phyloP scores from a whole-genome alignment of 2,888 invertebrate species.

The Thereva unica region DNA sequence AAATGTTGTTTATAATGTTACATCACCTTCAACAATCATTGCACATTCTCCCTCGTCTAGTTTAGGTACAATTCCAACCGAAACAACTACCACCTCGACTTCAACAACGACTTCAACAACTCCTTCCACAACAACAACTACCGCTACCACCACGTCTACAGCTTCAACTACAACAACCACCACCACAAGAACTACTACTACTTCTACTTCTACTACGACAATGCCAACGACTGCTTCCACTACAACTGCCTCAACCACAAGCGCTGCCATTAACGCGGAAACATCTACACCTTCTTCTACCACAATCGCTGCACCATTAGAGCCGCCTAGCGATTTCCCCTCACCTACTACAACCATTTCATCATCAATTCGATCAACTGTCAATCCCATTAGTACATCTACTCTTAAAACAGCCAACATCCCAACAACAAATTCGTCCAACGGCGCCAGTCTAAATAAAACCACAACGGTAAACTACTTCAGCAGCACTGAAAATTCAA shows the following conservation, averaged over 20 bases:
- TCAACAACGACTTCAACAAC: constrained; percentile 41
- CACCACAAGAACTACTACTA: constrained; percentile 54
- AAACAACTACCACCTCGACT: constrained; percentile 52
- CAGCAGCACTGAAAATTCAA: constrained; percentile 12
- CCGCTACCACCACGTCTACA: constrained; percentile 52
- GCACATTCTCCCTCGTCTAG: constrained; percentile 41
- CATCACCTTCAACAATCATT: constrained; percentile 48
- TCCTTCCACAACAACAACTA: constrained; percentile 49
- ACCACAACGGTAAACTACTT: neutral
- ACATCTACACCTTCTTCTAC: constrained; percentile 60
- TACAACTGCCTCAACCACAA: constrained; percentile 34
- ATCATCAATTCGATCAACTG: constrained; percentile 57
- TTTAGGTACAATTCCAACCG: constrained; percentile 49
- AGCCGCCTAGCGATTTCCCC: constrained; percentile 33
- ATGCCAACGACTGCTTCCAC: constrained; percentile 41
- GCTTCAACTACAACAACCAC: constrained; percentile 49
- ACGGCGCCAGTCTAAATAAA: neutral
- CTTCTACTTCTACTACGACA: constrained; percentile 47
- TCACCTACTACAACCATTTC: constrained; percentile 58
- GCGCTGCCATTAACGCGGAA: constrained; percentile 50
- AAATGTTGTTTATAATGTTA: neutral
- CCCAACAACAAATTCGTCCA: neutral
- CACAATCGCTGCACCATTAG: constrained; percentile 48
- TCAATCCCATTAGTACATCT: constrained; percentile 46
- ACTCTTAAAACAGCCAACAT: constrained; percentile 42